Evolutionary conservation across 1,140 invertebrate species (phyloP).

Genomic region (Saccostrea echinata): DNA sequence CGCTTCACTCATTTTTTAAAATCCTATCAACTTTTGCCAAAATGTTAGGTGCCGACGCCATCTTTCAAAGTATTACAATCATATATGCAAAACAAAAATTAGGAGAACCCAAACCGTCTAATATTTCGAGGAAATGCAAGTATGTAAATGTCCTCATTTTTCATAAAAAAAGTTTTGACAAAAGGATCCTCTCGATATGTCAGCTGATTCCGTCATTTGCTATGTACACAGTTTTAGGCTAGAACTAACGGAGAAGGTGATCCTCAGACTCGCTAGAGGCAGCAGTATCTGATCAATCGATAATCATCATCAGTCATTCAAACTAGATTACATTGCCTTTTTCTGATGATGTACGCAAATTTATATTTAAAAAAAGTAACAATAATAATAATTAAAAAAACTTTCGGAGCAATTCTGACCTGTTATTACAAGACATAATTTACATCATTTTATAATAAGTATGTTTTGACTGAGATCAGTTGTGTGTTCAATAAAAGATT

Average conservation of each 20-base stretch:
- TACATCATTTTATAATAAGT: too few relatives aligned
- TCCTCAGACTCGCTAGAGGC: neutral
- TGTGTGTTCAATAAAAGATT: neutral
- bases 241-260: slow-evolving; percentile 7
- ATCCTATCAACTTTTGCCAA: too few relatives aligned
- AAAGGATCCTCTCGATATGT: neutral
- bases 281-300: neutral
- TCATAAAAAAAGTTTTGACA: neutral
- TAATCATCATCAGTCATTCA: slow-evolving; percentile 10
- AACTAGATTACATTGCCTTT: slow-evolving; percentile 25
- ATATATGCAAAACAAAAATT: too few relatives aligned
- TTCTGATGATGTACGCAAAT: neutral
- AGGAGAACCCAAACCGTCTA: too few relatives aligned
- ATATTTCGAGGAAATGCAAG: too few relatives aligned
- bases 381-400: too few relatives aligned
- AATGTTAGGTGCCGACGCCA: too few relatives aligned
- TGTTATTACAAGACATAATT: too few relatives aligned
- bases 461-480: neutral
- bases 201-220: neutral
- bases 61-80: too few relatives aligned
- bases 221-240: neutral
- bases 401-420: neutral
- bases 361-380: neutral
- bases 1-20: too few relatives aligned
- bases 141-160: neutral